These are phyloP conservation scores for Parnassius glacialis DNA, from an alignment of 2,888 invertebrate species.

Conservation along the genomic window DNA sequence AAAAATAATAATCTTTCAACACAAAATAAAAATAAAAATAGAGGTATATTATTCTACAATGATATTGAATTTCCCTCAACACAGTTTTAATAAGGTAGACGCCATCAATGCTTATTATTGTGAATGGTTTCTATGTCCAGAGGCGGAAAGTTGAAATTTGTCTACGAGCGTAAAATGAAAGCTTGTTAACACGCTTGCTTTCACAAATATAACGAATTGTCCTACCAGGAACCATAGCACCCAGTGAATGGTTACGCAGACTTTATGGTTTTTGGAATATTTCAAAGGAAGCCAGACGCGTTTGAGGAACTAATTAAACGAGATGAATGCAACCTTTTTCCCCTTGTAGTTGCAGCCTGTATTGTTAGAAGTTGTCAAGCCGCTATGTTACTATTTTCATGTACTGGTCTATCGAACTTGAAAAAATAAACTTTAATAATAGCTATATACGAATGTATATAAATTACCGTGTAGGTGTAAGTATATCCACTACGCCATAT, in stretches of 20 bases:
- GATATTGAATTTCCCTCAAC: conserved; percentile 3
- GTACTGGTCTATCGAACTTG: too few relatives aligned
- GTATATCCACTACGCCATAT: too few relatives aligned
- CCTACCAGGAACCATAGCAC: conserved; percentile 63
- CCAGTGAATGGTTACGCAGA: conserved; percentile 65
- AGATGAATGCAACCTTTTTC: conserved; percentile 36
- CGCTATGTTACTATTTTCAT: conserved; percentile 5
- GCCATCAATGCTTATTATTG: neutral
- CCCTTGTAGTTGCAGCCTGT: conserved; percentile 11
- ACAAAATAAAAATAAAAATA: too few relatives aligned
- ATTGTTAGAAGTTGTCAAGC: conserved; percentile 17
- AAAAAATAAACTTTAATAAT: too few relatives aligned
- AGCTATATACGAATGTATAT: too few relatives aligned
- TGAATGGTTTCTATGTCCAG: conserved; percentile 1
- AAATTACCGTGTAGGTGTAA: too few relatives aligned
- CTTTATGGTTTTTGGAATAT: conserved; percentile 71
- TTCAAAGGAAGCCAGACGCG: conserved; percentile 63
- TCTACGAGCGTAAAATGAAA: neutral
- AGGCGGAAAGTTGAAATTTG: conserved; percentile 10
- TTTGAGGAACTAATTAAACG: conserved; percentile 66
- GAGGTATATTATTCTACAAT: too few relatives aligned
- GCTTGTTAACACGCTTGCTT: conserved; percentile 63
- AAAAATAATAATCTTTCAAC: too few relatives aligned
- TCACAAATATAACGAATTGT: conserved; percentile 79
- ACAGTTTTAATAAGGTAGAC: conserved; percentile 1